Evolutionary conservation across 2,113 vertebrate genomes (phyloP).

Genomic region (Lophotis ruficrista): DNA sequence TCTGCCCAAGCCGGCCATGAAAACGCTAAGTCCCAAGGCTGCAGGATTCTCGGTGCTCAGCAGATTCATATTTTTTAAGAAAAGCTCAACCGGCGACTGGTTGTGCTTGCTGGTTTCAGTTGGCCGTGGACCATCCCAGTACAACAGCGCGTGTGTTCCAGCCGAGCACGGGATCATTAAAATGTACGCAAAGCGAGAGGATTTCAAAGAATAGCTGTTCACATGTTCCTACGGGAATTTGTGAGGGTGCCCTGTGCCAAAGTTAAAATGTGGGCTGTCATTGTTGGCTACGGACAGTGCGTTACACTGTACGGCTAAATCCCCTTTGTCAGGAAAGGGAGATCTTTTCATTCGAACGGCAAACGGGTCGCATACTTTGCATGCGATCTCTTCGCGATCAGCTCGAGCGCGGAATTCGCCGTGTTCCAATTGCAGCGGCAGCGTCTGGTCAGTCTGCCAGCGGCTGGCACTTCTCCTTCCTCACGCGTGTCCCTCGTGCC

Average conservation of each 20-base stretch:
- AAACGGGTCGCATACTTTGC: neutral
- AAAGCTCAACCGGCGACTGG: accelerated
- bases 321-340: neutral
- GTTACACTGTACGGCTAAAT: neutral
- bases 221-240: neutral
- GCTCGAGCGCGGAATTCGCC: neutral
- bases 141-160: neutral
- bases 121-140: neutral
- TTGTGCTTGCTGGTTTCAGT: accelerated
- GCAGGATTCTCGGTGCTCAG: neutral
- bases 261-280: neutral
- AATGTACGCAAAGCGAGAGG: neutral
- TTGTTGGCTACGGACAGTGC: neutral
- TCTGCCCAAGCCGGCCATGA: neutral
- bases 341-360: neutral
- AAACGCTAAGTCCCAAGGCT: neutral
- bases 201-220: neutral
- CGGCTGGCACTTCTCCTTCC: neutral
- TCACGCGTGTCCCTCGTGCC: neutral
- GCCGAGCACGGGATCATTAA: neutral
- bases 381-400: neutral
- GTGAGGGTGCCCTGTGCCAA: neutral
- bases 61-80: neutral
- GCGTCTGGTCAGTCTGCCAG: neutral
- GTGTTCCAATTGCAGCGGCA: neutral